Evolutionary conservation across 2,113 vertebrate genomes (phyloP).

Genomic region (Chaenocephalus aceratus): DNA sequence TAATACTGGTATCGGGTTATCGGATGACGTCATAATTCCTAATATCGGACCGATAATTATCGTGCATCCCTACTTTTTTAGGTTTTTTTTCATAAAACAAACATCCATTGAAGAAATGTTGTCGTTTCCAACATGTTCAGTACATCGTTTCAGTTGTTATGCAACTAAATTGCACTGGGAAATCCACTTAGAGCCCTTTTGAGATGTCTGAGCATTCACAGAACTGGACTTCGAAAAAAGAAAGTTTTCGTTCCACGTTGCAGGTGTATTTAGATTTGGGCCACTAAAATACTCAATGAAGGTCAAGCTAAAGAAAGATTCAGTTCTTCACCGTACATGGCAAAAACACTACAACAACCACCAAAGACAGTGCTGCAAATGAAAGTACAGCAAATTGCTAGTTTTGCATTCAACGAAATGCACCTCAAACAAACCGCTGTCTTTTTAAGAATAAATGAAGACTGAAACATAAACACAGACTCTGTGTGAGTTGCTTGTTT

Average conservation of each 20-base stretch:
- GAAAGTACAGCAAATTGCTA: background rate
- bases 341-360: background rate
- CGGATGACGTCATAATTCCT: too few species aligned
- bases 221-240: too few species aligned
- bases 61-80: too few species aligned
- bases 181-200: too few species aligned
- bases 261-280: background rate
- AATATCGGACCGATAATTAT: too few species aligned
- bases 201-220: too few species aligned
- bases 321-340: background rate
- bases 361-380: background rate
- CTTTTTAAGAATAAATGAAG: background rate
- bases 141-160: background rate
- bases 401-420: background rate
- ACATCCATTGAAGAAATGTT: background rate
- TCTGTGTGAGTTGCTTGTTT: conserved; percentile 5
- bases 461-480: conserved; percentile 6
- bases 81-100: conserved; percentile 6
- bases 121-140: background rate
- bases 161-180: background rate
- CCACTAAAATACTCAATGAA: background rate
- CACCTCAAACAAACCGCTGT: background rate
- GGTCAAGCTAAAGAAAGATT: background rate
- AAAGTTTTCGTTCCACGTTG: background rate
- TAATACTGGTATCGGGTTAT: too few species aligned